A percentile compares a stretch with the other conserved stretches of the same genome.
Evolutionary conservation across 2,888 invertebrate species (phyloP).

Genomic region (Resseliella maxima): DNA sequence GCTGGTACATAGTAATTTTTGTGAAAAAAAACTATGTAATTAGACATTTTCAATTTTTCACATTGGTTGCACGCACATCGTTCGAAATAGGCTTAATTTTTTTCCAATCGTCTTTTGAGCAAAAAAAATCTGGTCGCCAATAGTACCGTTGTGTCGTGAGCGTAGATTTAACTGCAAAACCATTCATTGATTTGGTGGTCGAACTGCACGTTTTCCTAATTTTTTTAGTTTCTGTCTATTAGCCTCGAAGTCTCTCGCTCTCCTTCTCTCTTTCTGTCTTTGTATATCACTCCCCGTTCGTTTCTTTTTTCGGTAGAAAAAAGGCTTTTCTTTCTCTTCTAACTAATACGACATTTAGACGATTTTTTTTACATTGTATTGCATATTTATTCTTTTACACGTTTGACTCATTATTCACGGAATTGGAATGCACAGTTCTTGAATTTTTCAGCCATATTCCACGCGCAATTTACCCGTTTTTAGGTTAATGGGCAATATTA

Average conservation of each 20-base stretch:
- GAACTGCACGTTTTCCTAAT: conserved; percentile 22
- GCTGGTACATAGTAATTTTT: conserved; percentile 2
- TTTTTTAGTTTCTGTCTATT: too few species aligned
- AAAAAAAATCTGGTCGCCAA: not conserved
- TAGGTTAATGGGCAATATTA: conserved; percentile 55
- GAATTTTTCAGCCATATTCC: not conserved
- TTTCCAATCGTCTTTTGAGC: not conserved
- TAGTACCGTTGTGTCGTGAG: conserved; percentile 2
- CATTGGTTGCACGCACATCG: conserved; percentile 4
- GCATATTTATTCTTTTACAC: not conserved
- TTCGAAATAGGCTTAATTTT: not conserved
- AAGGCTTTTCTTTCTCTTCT: not conserved
- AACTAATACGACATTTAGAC: conserved; percentile 41
- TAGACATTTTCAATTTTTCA: conserved; percentile 4
- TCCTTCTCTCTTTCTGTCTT: too few species aligned
- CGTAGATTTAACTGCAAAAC: not conserved
- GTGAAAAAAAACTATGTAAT: not conserved
- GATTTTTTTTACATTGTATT: conserved; percentile 15
- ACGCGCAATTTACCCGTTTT: not conserved
- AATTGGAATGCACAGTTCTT: not conserved
- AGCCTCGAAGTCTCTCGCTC: too few species aligned
- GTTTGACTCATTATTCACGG: not conserved
- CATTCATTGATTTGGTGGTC: not conserved
- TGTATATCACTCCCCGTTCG: too few species aligned
- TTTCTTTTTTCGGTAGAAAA: conserved; percentile 1